These are phyloP conservation scores for Eretmochelys imbricata DNA, from an alignment of 2,113 vertebrate genomes.

Conservation along the genomic window DNA sequence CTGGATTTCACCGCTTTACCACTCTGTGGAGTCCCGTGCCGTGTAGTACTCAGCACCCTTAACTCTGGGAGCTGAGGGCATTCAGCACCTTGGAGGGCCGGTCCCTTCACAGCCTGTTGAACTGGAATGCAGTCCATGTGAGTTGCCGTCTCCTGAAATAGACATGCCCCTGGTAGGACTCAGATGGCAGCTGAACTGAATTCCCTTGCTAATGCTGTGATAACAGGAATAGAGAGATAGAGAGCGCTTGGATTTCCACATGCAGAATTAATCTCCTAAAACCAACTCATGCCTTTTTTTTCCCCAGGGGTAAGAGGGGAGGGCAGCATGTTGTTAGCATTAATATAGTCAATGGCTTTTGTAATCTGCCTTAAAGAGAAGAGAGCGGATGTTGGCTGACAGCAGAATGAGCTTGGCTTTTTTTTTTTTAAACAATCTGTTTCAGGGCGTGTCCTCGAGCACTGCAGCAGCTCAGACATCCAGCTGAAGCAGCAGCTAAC, in stretches of 20 bases:
- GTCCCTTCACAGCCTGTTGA: neutral
- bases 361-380: constrained; percentile 38
- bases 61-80: neutral
- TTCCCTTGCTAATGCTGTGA: neutral
- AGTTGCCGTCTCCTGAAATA: fast-evolving
- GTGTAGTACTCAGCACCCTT: neutral
- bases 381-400: constrained; percentile 19
- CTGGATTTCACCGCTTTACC: neutral
- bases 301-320: neutral
- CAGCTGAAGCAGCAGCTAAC: neutral
- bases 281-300: neutral
- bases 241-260: neutral
- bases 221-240: neutral
- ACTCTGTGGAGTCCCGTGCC: neutral
- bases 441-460: neutral
- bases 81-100: neutral
- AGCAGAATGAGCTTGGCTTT: neutral
- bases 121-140: neutral
- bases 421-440: constrained; percentile 6
- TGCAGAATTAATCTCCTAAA: neutral
- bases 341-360: constrained; percentile 52
- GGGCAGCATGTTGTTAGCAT: neutral
- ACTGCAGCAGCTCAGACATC: neutral
- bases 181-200: neutral
- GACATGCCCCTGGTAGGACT: neutral